A percentile compares a stretch with the other conserved stretches of the same genome.
These are phyloP conservation scores for Itoplectis maculator DNA, from an alignment of 2,888 invertebrate species.

Conservation along the genomic window DNA sequence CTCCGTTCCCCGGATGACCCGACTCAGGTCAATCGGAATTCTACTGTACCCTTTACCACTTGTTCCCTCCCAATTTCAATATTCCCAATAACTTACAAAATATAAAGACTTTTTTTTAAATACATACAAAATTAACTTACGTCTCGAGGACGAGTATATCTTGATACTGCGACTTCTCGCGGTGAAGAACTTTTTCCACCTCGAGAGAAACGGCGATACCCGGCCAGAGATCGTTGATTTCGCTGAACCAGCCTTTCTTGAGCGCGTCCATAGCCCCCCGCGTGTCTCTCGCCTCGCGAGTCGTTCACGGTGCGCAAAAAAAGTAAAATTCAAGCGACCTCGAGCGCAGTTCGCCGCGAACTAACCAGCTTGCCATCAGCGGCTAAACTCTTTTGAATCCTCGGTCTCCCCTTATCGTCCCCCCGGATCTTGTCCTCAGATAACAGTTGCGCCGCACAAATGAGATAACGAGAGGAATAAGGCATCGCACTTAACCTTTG, in stretches of 20 bases:
- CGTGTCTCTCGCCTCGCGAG: not conserved
- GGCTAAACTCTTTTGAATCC: slow-evolving; percentile 43
- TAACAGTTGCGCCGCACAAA: slow-evolving; percentile 64
- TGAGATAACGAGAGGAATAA: slow-evolving; percentile 67
- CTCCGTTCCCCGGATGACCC: too few species aligned
- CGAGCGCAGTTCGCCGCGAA: slow-evolving; percentile 28
- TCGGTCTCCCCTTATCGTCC: slow-evolving; percentile 67
- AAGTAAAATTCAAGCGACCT: slow-evolving; percentile 12
- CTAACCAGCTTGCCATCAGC: slow-evolving; percentile 42
- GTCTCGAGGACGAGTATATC: slow-evolving; percentile 94
- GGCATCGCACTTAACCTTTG: slow-evolving; percentile 62
- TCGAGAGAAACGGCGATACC: slow-evolving; percentile 95
- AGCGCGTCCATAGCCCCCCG: slow-evolving; percentile 88
- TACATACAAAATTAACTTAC: slow-evolving; percentile 84
- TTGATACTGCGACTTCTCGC: slow-evolving; percentile 93
- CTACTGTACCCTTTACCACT: not conserved
- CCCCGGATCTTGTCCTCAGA: slow-evolving; percentile 55
- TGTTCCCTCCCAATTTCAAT: not conserved
- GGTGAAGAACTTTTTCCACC: slow-evolving; percentile 91
- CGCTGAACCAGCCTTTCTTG: slow-evolving; percentile 96
- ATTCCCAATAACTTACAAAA: not conserved
- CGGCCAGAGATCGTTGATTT: slow-evolving; percentile 95
- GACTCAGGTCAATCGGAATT: not conserved
- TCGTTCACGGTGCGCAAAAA: not conserved
- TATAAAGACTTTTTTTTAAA: not conserved